Conservation (phyloP, 1,140 invertebrate genomes). For the Drosophila elegans region DNA sequence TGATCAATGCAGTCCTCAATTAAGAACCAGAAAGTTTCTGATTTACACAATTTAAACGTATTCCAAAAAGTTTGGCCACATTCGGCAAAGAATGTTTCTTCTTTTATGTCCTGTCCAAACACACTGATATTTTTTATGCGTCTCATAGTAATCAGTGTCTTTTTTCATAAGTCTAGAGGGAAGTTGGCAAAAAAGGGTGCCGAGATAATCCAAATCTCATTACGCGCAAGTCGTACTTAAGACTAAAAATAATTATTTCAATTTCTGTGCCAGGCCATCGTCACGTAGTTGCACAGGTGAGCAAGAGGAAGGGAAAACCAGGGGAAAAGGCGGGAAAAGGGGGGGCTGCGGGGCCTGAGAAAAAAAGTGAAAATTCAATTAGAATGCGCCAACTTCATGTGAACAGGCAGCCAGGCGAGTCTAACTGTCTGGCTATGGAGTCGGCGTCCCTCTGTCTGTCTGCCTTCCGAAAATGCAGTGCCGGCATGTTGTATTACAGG, state of each 20-base stretch:
- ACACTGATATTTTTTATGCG: slow-evolving; percentile 32
- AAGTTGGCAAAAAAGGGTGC: slow-evolving; percentile 37
- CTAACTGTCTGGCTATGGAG: slow-evolving; percentile 69
- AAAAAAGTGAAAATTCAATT: slow-evolving; percentile 83
- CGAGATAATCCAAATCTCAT: slow-evolving; percentile 82
- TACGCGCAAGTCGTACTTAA: slow-evolving; percentile 82
- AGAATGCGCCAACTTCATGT: slow-evolving; percentile 79
- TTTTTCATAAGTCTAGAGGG: slow-evolving; percentile 28
- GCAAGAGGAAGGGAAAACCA: slow-evolving; percentile 2
- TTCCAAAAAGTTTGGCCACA: not conserved
- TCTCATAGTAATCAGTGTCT: slow-evolving; percentile 29
- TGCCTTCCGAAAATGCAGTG: slow-evolving; percentile 62
- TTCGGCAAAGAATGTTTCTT: not conserved
- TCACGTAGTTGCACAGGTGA: slow-evolving; percentile 65
- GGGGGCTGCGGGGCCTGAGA: slow-evolving; percentile 8
- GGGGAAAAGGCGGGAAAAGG: not conserved
- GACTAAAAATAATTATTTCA: slow-evolving; percentile 84
- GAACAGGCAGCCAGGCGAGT: slow-evolving; percentile 63
- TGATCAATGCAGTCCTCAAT: too few species aligned
- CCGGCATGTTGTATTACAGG: slow-evolving; percentile 69
- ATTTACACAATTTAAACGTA: not conserved
- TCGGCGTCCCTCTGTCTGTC: slow-evolving; percentile 40
- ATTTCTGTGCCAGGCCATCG: slow-evolving; percentile 74
- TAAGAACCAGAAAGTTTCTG: not conserved
- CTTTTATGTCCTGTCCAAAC: not conserved